These are phyloP conservation scores for Tribolium castaneum DNA, from an alignment of 1,140 invertebrate species.

Conservation along the genomic window DNA sequence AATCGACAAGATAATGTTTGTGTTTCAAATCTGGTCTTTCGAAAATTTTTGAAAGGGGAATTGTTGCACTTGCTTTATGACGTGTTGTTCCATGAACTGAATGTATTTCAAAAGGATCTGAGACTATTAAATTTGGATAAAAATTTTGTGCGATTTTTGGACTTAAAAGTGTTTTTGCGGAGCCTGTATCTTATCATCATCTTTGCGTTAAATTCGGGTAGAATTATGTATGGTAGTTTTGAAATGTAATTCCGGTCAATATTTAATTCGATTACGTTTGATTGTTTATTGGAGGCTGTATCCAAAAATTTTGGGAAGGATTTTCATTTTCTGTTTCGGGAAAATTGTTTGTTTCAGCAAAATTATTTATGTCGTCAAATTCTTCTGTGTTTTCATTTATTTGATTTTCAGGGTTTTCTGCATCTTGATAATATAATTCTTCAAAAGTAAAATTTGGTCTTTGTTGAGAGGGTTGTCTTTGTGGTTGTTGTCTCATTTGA, in stretches of 20 bases:
- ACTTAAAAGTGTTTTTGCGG: too few species aligned
- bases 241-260: conserved; percentile 14
- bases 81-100: neutral
- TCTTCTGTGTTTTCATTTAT: neutral
- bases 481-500: conserved; percentile 38
- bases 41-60: too few species aligned
- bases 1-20: too few species aligned
- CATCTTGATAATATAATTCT: neutral
- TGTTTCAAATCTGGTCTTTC: too few species aligned
- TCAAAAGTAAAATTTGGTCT: neutral
- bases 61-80: too few species aligned
- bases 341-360: neutral
- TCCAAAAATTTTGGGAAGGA: neutral
- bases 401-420: neutral
- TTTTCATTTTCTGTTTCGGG: neutral
- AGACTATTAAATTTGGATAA: neutral
- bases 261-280: neutral
- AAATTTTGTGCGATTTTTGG: neutral
- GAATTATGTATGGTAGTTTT: neutral
- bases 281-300: neutral
- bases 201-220: neutral
- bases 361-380: neutral
- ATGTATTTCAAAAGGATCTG: neutral
- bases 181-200: neutral
- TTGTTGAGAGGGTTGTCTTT: neutral